Evolutionary conservation across 2,888 invertebrate species (phyloP), one percentile per base, ranked within the genome.

Genomic region (Platycheirus rosarum): DNA sequence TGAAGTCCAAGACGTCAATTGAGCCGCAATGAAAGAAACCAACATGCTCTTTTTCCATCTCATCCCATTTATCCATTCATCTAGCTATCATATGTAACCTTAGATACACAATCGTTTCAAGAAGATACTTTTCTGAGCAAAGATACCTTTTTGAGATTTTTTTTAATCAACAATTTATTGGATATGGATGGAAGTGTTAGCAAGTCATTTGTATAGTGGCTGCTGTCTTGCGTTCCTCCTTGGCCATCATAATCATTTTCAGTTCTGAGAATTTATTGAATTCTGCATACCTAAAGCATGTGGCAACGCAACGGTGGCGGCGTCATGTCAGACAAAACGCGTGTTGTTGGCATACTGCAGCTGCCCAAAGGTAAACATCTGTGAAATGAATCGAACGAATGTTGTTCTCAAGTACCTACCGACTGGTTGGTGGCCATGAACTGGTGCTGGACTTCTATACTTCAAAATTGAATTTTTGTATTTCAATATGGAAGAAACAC

Each of bases 281-380:
- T 69, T 76, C 69, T 76, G 60, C 69, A 76, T 76, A 55, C 51
- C 51, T 60, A 42, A 13, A 20, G 14, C 18, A 44, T 44, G 11
- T n/a, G n/a, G n/a, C n/a, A n/a, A 4, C 2, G 18, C 9, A 9
- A 14, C 53, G 13, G 23, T 11, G n/a, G 14, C 57, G 42, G 26
- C 14, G 44, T 44, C 29, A 44, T 29, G 44, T 60, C 55, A 23
- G 4, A 55, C 20, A n/a, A 40, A 42, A 69, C 60, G 60, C 60
- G 60, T 60, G 60, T 60, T 70, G 76, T 57, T 65, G 57, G 62
- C 55, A 70, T 32, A 63, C 13, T 55, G 68, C 79, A 79, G 79
- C 79, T 79, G 79, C 63, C 63, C 32, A 63, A 63, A 79, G 73
- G 79, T 74, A 63, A 79, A 74, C 79, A 79, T 79, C 79, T 79